Evolutionary conservation across 2,888 invertebrate species (phyloP), one percentile per base, ranked within the genome.

Genomic region (Schizaphis graminum): DNA sequence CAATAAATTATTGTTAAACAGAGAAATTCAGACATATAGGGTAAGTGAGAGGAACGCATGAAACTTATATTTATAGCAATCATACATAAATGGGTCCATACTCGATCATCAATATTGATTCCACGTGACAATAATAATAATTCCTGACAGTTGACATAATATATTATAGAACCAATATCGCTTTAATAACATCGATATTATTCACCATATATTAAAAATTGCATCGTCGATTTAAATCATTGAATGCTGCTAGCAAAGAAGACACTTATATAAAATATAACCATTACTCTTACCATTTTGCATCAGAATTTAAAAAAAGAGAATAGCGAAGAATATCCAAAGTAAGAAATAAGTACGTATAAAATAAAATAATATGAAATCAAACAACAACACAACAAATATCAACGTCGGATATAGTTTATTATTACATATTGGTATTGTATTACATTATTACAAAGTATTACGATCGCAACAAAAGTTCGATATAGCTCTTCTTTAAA

Each of bases 1-100:
- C 91, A 61, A 61, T 86, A 13, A 92, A 35, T 92, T 92, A 87
- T 92, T n/a, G 35, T 35, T 86, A 47, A 92, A 47, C 5, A 84
- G 56, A 85, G 44, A 84, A 85, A 56, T 13, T 77, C 77, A 77
- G 8, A 77, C 77, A 21, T n/a, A n/a, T 8, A 7, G 77, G 21
- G 77, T 3, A 21, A 24, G 77, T 3, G 77, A 24, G 35, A 77
- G 35, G 77, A 35, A 35, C 35, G 8, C 35, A 77, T 21, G 77
- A 77, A 77, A 77, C 77, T 77, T 35, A 35, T 35, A 21, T 77
- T 77, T 35, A 77, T 10, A 77, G 21, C 35, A 41, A 77, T 77
- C 35, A 35, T 21, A 77, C 35, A 41, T 7, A 77, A 77, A 77
- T 35, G 8, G 21, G 35, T 2, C 77, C 21, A 35, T 77, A 35